Evolutionary conservation across 2,797 vertebrate species (phyloP).

Genomic region (Neosalanx taihuensis): DNA sequence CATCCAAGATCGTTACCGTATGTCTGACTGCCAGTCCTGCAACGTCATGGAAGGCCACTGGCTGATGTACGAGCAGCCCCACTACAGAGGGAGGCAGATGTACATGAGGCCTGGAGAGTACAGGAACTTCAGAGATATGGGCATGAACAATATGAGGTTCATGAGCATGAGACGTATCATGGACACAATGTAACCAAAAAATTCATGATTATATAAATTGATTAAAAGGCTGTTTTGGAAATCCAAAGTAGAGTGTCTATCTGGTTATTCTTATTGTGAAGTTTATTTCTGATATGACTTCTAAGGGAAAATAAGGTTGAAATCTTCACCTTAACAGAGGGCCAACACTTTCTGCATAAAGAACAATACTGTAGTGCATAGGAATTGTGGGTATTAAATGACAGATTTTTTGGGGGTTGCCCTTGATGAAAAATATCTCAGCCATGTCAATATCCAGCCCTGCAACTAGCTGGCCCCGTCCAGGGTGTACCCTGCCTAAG

Average conservation of each 20-base stretch:
- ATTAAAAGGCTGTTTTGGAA: neutral
- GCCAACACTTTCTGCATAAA: too few species aligned
- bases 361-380: too few species aligned
- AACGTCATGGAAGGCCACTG: constrained; percentile 59
- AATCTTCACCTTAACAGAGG: too few species aligned
- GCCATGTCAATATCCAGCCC: too few species aligned
- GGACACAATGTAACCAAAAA: neutral
- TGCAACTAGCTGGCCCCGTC: too few species aligned
- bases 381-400: too few species aligned
- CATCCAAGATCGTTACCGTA: constrained; percentile 63
- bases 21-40: constrained; percentile 62
- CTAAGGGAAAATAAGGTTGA: too few species aligned
- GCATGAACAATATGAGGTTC: constrained; percentile 33
- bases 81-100: constrained; percentile 63
- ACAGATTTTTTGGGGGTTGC: too few species aligned
- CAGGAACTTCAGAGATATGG: constrained; percentile 46
- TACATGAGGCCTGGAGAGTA: constrained; percentile 66
- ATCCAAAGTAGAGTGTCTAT: neutral
- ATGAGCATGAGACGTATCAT: constrained; percentile 31
- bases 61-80: constrained; percentile 66
- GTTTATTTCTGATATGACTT: neutral
- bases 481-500: too few species aligned
- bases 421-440: too few species aligned
- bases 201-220: neutral
- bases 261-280: neutral